phyloP scores from a whole-genome alignment of 2,797 vertebrate genomes.

The Typhlichthys subterraneus region DNA sequence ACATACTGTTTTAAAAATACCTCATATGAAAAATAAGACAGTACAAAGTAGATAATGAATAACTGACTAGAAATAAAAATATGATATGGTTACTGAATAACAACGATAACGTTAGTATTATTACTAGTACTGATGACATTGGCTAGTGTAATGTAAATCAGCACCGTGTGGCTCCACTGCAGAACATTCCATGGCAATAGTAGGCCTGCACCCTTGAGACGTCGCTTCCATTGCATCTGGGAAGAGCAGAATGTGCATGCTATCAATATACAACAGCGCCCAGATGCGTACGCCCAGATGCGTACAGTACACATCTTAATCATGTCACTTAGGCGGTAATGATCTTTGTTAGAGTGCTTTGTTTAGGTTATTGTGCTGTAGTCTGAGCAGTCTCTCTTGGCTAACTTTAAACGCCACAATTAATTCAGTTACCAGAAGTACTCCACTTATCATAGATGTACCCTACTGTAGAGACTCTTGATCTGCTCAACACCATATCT shows the following conservation, averaged over 20 bases:
- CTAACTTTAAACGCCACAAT: constrained; percentile 19
- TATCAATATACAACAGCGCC: constrained; percentile 8
- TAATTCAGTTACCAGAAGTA: constrained; percentile 7
- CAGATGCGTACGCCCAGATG: neutral
- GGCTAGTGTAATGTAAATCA: constrained; percentile 6
- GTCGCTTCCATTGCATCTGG: constrained; percentile 22
- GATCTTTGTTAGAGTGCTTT: constrained; percentile 10
- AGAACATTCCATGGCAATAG: constrained; percentile 20
- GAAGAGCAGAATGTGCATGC: constrained; percentile 33
- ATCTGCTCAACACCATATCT: constrained; percentile 42
- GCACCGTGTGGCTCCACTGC: constrained; percentile 3
- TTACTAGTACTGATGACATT: neutral
- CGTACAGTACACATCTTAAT: constrained; percentile 9
- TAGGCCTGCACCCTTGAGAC: constrained; percentile 32
- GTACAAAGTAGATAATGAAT: neutral
- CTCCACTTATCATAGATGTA: constrained; percentile 55
- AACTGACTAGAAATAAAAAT: no score
- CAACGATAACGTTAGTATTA: neutral
- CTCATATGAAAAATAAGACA: neutral
- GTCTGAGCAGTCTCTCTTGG: constrained; percentile 11
- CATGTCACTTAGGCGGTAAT: constrained; percentile 31
- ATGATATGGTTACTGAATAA: neutral
- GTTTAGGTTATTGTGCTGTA: constrained; percentile 5
- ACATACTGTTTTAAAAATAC: no score
- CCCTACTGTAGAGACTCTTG: constrained; percentile 58